Conservation (phyloP, 2,113 vertebrate species). For the Apodemus speciosus region DNA sequence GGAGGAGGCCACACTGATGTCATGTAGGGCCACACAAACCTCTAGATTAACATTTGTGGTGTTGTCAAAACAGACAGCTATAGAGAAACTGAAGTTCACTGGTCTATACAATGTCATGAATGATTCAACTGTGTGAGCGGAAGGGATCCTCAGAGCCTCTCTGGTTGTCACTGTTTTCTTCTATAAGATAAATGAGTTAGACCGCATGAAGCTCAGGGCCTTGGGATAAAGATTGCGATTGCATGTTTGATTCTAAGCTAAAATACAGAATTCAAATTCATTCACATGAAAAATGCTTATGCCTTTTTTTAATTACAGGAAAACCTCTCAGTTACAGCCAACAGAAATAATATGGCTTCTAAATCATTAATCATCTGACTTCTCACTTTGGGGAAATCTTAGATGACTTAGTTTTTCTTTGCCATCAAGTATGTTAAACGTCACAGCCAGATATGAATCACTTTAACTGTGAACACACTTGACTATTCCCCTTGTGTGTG, state of each 20-base stretch:
- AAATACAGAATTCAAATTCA: constrained; percentile 21
- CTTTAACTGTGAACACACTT: constrained; percentile 52
- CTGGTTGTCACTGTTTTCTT: not conserved
- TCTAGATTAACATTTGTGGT: not conserved
- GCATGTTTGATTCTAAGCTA: not conserved
- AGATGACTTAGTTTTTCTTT: not conserved
- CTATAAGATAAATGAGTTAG: constrained; percentile 16
- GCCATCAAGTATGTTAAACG: not conserved
- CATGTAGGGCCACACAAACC: not conserved
- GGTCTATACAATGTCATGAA: not conserved
- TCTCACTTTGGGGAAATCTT: not conserved
- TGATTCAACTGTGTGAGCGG: not conserved
- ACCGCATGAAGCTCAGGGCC: not conserved
- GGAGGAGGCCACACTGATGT: not conserved
- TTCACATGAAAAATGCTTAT: constrained; percentile 18
- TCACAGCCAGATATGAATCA: constrained; percentile 48
- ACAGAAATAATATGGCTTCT: constrained; percentile 36
- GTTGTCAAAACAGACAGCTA: not conserved
- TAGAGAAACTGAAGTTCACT: not conserved
- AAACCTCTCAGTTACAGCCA: constrained; percentile 14
- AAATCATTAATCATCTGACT: constrained; percentile 30
- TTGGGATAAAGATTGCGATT: not conserved
- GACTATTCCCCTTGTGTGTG: not conserved
- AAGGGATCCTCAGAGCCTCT: not conserved
- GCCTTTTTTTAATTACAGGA: constrained; percentile 9